Conservation (phyloP, 2,888 invertebrate genomes). For the Temnothorax rugatulus region DNA sequence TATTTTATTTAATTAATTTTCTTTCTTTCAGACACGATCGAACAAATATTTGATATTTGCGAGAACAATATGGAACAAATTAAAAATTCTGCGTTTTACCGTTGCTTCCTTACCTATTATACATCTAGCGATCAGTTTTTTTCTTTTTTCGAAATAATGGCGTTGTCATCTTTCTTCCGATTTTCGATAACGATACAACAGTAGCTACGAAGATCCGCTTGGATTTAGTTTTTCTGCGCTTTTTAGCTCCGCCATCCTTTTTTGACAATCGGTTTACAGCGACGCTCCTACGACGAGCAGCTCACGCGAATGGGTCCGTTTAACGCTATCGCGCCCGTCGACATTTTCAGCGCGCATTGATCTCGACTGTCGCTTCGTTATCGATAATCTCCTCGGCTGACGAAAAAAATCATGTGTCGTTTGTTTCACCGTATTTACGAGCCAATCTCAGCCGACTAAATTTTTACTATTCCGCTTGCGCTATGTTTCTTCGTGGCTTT, state of each 20-base stretch:
- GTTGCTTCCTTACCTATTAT: too few species aligned
- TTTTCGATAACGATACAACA: conserved; percentile 34
- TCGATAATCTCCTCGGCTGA: conserved; percentile 67
- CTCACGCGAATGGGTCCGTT: conserved; percentile 59
- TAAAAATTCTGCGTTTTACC: background rate
- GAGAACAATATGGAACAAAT: background rate
- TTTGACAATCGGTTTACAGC: conserved; percentile 55
- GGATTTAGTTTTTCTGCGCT: conserved; percentile 75
- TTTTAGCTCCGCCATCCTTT: conserved; percentile 37
- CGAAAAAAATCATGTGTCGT: conserved; percentile 47
- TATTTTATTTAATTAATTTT: background rate
- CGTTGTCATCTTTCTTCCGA: background rate
- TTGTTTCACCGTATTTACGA: conserved; percentile 59
- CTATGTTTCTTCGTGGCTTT: conserved; percentile 7
- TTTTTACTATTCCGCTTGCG: conserved; percentile 1
- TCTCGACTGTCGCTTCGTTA: conserved; percentile 67
- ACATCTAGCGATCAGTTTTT: background rate
- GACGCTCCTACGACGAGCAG: conserved; percentile 47
- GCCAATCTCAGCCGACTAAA: conserved; percentile 15
- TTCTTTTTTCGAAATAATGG: background rate
- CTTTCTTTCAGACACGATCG: background rate
- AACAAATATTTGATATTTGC: background rate
- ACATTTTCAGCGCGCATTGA: conserved; percentile 59
- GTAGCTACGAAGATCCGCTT: conserved; percentile 62
- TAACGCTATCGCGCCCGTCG: conserved; percentile 63